These are phyloP conservation scores for Megalops cyprinoides DNA, from an alignment of 2,797 vertebrate genomes.

Conservation along the genomic window DNA sequence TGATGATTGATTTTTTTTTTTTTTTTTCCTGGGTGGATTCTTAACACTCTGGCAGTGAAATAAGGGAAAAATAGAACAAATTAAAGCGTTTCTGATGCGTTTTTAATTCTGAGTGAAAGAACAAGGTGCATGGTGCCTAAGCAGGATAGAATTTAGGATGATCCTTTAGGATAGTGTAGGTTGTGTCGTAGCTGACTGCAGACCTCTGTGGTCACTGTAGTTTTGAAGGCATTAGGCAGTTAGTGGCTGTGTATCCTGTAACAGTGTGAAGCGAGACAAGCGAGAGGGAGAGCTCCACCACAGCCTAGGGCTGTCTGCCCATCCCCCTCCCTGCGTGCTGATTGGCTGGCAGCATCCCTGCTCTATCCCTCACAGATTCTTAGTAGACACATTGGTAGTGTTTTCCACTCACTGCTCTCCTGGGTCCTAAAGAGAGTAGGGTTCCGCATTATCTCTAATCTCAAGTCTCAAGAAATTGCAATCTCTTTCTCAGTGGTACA, in stretches of 20 bases:
- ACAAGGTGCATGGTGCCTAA: too few relatives aligned
- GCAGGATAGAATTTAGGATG: too few relatives aligned
- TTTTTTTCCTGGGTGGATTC: background rate
- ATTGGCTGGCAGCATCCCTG: slow-evolving; percentile 48
- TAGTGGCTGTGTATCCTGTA: background rate
- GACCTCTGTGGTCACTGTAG: background rate
- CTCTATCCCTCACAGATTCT: slow-evolving; percentile 15
- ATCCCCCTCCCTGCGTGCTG: slow-evolving; percentile 64
- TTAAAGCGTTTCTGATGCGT: too few relatives aligned
- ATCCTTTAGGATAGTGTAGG: background rate
- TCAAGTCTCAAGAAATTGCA: too few relatives aligned
- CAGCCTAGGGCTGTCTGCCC: slow-evolving; percentile 57
- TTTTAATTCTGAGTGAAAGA: background rate
- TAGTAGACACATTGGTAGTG: background rate
- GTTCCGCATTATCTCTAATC: slow-evolving; percentile 4
- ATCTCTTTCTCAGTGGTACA: background rate
- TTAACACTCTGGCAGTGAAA: background rate
- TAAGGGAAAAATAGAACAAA: background rate
- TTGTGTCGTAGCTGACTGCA: background rate
- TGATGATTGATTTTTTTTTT: background rate
- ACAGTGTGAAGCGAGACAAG: background rate
- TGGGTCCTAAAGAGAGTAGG: slow-evolving; percentile 45
- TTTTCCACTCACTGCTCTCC: slow-evolving; percentile 3
- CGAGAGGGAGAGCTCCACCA: slow-evolving; percentile 39
- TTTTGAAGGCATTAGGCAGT: background rate